Evolutionary conservation across 2,797 vertebrate genomes (phyloP).

Genomic region (Rhodeus uyekii): DNA sequence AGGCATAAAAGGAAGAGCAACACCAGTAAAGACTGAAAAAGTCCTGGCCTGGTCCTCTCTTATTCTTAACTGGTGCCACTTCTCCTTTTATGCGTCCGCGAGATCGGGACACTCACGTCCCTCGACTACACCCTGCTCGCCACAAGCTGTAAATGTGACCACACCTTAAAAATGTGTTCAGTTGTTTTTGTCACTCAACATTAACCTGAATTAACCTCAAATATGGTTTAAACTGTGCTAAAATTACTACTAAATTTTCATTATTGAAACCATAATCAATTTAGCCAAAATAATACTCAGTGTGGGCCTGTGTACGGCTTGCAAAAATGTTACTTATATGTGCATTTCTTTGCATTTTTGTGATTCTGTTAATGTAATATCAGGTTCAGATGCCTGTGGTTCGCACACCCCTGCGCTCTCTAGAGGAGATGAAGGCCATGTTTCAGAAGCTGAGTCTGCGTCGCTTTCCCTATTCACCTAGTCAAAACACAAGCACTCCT

Average conservation of each 20-base stretch:
- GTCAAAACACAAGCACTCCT: conserved; percentile 60
- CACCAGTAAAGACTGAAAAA: no score
- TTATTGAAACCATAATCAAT: not conserved
- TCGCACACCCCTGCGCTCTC: conserved; percentile 77
- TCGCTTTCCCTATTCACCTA: conserved; percentile 69
- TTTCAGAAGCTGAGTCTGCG: conserved; percentile 85
- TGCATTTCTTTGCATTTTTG: conserved; percentile 21
- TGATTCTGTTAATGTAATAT: conserved; percentile 30
- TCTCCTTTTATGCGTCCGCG: no score
- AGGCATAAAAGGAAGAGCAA: no score
- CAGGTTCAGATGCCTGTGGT: conserved; percentile 78
- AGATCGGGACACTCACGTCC: no score
- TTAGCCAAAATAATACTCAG: not conserved
- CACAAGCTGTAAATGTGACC: not conserved
- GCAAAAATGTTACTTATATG: not conserved
- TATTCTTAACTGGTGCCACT: no score
- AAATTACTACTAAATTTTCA: not conserved
- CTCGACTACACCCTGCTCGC: no score
- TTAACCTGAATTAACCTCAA: not conserved
- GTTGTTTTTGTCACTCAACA: no score
- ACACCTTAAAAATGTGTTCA: not conserved
- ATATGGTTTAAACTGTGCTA: not conserved
- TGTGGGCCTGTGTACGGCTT: not conserved
- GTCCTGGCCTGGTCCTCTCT: no score
- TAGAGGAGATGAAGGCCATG: conserved; percentile 87